Percentiles rank a stretch among this genome's conserved stretches.
Evolutionary conservation across 1,140 invertebrate genomes (phyloP).

Genomic region (Caenorhabditis briggsae): DNA sequence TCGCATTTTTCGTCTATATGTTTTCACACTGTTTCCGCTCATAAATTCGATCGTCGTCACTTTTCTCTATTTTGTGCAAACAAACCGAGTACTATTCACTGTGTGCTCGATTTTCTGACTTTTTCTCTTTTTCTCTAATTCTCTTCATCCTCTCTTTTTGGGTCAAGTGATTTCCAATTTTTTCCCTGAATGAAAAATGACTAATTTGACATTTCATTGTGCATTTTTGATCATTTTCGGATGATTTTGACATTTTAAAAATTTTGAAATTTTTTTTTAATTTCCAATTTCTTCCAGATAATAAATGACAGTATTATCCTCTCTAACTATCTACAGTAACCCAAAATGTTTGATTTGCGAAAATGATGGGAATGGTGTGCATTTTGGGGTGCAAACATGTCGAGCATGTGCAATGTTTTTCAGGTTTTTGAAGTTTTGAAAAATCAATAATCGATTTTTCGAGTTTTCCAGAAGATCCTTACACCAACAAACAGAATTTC

Average conservation of each 20-base stretch:
- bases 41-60: no score
- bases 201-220: not conserved
- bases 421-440: not conserved
- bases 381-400: not conserved
- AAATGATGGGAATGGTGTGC: not conserved
- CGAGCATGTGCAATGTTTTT: constrained; percentile 11
- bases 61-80: no score
- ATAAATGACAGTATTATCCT: not conserved
- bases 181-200: no score
- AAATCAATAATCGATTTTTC: not conserved
- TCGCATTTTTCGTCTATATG: no score
- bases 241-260: no score
- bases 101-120: not conserved
- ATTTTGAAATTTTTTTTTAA: not conserved
- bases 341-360: not conserved
- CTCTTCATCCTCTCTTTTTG: not conserved
- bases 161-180: no score
- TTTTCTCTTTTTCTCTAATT: not conserved
- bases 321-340: not conserved
- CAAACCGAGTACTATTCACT: no score
- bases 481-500: not conserved
- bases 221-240: no score
- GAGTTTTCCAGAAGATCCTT: not conserved
- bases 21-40: no score
- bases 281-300: not conserved